phyloP scores from a whole-genome alignment of 2,113 vertebrate genomes.

The Isurus oxyrinchus region DNA sequence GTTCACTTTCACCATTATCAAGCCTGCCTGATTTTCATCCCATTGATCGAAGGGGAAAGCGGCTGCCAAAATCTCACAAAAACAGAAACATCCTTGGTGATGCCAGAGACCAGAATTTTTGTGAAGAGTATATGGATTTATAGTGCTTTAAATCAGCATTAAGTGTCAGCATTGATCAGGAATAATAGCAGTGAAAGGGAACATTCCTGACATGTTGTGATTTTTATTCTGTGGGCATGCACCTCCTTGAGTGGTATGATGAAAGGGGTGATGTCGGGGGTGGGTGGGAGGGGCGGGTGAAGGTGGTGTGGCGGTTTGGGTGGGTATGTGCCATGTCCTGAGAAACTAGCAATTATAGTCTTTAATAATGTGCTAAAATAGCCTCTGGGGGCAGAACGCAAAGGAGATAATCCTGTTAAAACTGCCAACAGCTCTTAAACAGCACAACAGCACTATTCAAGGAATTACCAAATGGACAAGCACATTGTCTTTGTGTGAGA shows the following conservation, averaged over 20 bases:
- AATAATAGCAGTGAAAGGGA: background rate
- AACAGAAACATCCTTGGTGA: background rate
- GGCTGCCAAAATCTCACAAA: background rate
- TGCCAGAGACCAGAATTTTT: background rate
- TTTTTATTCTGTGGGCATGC: background rate
- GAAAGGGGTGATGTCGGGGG: background rate
- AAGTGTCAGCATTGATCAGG: background rate
- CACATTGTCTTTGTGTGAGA: background rate
- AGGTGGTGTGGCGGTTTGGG: background rate
- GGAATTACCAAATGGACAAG: background rate
- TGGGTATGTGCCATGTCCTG: background rate
- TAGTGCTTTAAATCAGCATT: background rate
- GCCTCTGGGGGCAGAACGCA: background rate
- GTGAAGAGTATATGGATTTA: background rate
- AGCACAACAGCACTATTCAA: background rate
- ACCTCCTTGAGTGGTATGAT: background rate
- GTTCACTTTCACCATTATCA: background rate
- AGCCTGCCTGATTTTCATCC: background rate
- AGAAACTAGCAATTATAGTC: slow-evolving; percentile 21
- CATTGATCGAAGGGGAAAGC: background rate
- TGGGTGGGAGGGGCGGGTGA: background rate
- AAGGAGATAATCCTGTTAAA: slow-evolving; percentile 14
- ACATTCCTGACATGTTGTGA: background rate
- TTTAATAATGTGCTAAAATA: slow-evolving; percentile 5
- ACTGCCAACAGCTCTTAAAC: background rate